Base-by-base conservation (phyloP, 2,888 invertebrate genomes). In the Scaptomyza caliginosa region DNA sequence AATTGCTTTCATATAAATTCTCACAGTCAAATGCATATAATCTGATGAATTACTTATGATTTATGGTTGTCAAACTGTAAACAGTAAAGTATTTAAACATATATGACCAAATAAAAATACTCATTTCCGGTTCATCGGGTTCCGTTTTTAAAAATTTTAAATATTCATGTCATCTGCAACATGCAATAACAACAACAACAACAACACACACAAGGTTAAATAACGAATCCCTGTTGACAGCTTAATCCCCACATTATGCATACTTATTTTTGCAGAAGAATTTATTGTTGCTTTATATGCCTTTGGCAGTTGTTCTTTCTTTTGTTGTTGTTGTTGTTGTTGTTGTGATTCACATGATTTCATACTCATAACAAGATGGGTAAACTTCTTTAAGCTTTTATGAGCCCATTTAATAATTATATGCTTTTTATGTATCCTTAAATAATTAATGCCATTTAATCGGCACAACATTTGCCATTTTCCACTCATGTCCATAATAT, bases 41-140 rank as follows among this genome's bases (percentile, higher is more conserved):
- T 50, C 48, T 38, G 42, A 26, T 62, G 23, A 49, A 62, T 62
- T 63, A 49, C 60, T 42, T 63, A 50, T 50, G 34, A 62, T 40
- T 34, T 28, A 63, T 42, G 34, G 24, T 10, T 59, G 48, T 45
- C 51, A 52, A 11, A 19, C 26, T 11, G 6, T 39, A 6, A 3
- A 50, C n/a, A n/a, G n/a, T n/a, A n/a, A n/a, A n/a, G n/a, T n/a
- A n/a, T n/a, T n/a, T n/a, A n/a, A n/a, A n/a, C n/a, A 30, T 42
- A 30, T 30, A 51, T 30, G 50, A 46, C 40, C 17, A 13, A 32
- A 34, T 34, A 34, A 34, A 45, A 64, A 57, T 51, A 32, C 55
- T 74, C 66, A 75, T 73, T 75, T 73, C 73, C 73, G 71, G 76
- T 60, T 34, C 76, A 54, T 46, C 66, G 51, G 56, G 49, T 73